phyloP scores from a whole-genome alignment of 2,888 invertebrate species.

The Allacma fusca region DNA sequence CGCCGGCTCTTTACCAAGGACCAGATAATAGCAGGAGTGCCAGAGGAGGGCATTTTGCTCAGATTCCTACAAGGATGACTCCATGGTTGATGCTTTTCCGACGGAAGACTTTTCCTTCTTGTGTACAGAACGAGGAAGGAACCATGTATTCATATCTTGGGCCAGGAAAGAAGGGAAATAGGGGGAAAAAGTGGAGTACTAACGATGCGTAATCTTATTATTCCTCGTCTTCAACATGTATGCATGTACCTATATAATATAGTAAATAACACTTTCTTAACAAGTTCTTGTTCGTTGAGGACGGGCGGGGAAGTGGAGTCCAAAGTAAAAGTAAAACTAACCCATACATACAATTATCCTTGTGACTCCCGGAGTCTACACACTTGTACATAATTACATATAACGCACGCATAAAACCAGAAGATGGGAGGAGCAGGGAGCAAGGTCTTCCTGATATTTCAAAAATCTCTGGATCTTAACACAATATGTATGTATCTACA shows the following conservation, averaged over 20 bases:
- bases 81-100: neutral
- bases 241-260: neutral
- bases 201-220: conserved; percentile 35
- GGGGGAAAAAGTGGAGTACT: conserved; percentile 22
- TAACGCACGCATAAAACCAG: too few relatives aligned
- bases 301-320: neutral
- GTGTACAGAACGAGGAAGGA: neutral
- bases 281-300: neutral
- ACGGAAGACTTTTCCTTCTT: neutral
- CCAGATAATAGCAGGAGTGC: neutral
- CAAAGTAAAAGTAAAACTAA: neutral
- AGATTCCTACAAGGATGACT: neutral
- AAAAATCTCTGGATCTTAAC: too few relatives aligned
- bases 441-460: too few relatives aligned
- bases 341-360: too few relatives aligned
- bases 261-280: conserved; percentile 16
- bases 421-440: too few relatives aligned
- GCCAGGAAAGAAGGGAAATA: neutral
- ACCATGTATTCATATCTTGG: neutral
- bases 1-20: neutral
- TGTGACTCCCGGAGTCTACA: too few relatives aligned
- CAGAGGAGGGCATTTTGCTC: neutral
- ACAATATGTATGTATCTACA: neutral
- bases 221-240: neutral
- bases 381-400: too few relatives aligned